These are phyloP conservation scores for Gallinago stenura DNA, from an alignment of 2,797 vertebrate species.

Conservation along the genomic window DNA sequence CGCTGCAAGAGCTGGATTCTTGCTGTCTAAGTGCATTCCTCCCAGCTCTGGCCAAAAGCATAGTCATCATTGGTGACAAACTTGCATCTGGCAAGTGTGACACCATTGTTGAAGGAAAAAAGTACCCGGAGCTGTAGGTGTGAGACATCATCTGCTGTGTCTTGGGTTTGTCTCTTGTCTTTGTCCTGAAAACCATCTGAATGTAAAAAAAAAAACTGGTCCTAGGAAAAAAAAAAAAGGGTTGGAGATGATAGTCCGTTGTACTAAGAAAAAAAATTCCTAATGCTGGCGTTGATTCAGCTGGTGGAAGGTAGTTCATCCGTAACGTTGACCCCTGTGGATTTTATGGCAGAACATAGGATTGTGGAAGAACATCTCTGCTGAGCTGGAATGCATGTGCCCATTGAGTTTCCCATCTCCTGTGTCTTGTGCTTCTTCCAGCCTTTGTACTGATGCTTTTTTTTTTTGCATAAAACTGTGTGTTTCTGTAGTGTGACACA, in stretches of 20 bases:
- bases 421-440: conserved; percentile 22
- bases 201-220: background rate
- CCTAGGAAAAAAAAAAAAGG: background rate
- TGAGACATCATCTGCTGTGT: background rate
- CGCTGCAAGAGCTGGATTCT: background rate
- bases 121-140: background rate
- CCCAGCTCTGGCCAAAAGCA: background rate
- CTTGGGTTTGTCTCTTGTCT: background rate
- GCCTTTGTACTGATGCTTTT: background rate
- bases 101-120: background rate
- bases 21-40: background rate
- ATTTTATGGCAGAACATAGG: background rate
- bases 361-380: background rate
- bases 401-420: background rate
- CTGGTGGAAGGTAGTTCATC: background rate
- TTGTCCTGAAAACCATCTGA: background rate
- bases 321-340: background rate
- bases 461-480: background rate
- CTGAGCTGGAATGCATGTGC: conserved; percentile 1
- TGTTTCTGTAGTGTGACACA: background rate
- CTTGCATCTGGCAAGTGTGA: background rate
- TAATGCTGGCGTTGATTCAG: background rate
- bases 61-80: background rate
- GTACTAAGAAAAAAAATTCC: background rate
- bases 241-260: background rate